A percentile compares a stretch with the other conserved stretches of the same genome.
phyloP scores from a whole-genome alignment of 2,797 vertebrate species.

The Xenopus petersii region DNA sequence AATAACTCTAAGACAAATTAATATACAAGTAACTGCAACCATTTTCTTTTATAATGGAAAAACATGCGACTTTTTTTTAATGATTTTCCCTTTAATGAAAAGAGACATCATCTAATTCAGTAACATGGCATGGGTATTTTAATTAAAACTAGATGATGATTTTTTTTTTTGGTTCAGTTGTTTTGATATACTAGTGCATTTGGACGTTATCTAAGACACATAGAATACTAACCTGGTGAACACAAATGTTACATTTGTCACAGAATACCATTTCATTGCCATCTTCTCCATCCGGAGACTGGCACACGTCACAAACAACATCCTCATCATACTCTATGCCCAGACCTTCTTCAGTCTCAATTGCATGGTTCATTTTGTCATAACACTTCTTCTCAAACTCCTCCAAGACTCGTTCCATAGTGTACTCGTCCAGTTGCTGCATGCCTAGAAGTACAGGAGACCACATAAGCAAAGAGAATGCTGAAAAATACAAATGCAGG shows the following conservation, averaged over 20 bases:
- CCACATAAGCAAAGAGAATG: not conserved
- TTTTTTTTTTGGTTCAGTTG: no score
- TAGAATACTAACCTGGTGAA: constrained; percentile 82
- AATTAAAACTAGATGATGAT: no score
- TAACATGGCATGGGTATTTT: no score
- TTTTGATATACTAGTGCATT: not conserved
- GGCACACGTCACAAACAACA: constrained; percentile 94
- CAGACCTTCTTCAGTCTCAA: constrained; percentile 91
- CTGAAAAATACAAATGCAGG: not conserved
- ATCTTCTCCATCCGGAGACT: constrained; percentile 93
- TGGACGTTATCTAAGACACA: no score
- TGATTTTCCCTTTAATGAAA: no score
- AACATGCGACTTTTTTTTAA: no score
- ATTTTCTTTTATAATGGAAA: no score
- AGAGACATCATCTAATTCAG: no score
- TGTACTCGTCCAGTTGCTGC: constrained; percentile 81
- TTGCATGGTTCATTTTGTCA: constrained; percentile 93
- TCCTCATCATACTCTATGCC: constrained; percentile 98
- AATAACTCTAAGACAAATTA: no score
- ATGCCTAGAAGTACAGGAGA: constrained; percentile 68
- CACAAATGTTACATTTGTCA: constrained; percentile 97
- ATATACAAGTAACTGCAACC: no score
- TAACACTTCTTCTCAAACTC: constrained; percentile 88
- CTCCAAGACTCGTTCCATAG: constrained; percentile 90
- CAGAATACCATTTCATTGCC: constrained; percentile 99